Percentiles rank a stretch among this genome's conserved stretches.
Conservation (phyloP, 2,888 invertebrate genomes). For the Macropis europaea region DNA sequence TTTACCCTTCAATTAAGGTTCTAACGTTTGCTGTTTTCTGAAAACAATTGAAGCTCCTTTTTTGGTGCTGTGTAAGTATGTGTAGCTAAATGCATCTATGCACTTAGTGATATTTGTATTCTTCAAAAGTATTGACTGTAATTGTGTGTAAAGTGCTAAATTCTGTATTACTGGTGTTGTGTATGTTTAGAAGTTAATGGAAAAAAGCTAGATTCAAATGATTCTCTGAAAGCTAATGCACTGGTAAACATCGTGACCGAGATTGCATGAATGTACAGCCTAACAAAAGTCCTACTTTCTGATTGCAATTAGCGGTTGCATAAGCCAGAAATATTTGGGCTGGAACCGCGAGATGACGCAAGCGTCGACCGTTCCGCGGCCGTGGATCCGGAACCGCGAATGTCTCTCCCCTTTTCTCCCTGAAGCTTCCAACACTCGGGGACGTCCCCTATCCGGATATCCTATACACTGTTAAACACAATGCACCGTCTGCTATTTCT, state of each 20-base stretch:
- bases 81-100: too few relatives aligned
- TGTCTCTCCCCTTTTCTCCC: slow-evolving; percentile 14
- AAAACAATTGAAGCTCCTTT: too few relatives aligned
- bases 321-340: slow-evolving; percentile 43
- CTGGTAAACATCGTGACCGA: slow-evolving; percentile 6
- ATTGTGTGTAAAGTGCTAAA: too few relatives aligned
- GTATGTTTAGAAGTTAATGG: too few relatives aligned
- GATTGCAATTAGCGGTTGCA: slow-evolving; percentile 45
- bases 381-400: slow-evolving; percentile 38
- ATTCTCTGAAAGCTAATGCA: background rate
- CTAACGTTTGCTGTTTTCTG: too few relatives aligned
- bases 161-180: too few relatives aligned
- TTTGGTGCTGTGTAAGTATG: too few relatives aligned
- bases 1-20: too few relatives aligned
- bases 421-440: slow-evolving; percentile 21
- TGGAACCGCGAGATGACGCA: slow-evolving; percentile 38
- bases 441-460: slow-evolving; percentile 62
- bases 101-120: too few relatives aligned
- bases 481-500: slow-evolving; percentile 74
- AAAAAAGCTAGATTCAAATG: too few relatives aligned
- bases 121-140: too few relatives aligned
- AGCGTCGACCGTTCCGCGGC: slow-evolving; percentile 31
- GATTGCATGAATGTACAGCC: slow-evolving; percentile 7
- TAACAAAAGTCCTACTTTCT: slow-evolving; percentile 31
- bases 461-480: slow-evolving; percentile 70